Evolutionary conservation across 2,888 invertebrate genomes (phyloP).

Genomic region (Drosophila phalerata): DNA sequence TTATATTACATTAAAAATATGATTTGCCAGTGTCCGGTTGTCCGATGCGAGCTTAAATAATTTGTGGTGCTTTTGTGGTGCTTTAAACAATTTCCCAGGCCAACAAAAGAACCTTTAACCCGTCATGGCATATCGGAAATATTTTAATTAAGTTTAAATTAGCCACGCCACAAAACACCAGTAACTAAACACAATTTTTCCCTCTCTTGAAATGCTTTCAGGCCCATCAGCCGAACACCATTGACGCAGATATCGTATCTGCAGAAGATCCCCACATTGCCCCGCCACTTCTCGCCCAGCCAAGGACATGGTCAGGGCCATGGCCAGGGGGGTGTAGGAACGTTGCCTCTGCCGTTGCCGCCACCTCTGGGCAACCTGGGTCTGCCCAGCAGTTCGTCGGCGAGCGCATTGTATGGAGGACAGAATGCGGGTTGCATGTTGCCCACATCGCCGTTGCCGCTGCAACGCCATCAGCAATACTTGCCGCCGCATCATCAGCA

Average conservation of each 20-base stretch:
- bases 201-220: slow-evolving; percentile 51
- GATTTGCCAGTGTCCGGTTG: slow-evolving; percentile 54
- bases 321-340: slow-evolving; percentile 11
- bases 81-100: slow-evolving; percentile 35
- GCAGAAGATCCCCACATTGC: slow-evolving; percentile 84
- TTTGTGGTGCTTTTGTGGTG: slow-evolving; percentile 37
- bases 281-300: slow-evolving; percentile 84
- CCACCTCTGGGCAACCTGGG: slow-evolving; percentile 51
- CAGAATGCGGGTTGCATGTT: slow-evolving; percentile 71
- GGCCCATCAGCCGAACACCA: slow-evolving; percentile 85
- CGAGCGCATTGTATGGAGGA: slow-evolving; percentile 80
- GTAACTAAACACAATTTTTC: slow-evolving; percentile 47
- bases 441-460: slow-evolving; percentile 84
- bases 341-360: slow-evolving; percentile 43
- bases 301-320: slow-evolving; percentile 27
- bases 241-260: slow-evolving; percentile 84
- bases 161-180: slow-evolving; percentile 67
- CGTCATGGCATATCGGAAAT: slow-evolving; percentile 46
- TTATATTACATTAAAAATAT: slow-evolving; percentile 63
- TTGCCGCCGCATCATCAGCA: slow-evolving; percentile 80
- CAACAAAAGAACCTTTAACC: slow-evolving; percentile 58
- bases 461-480: slow-evolving; percentile 82
- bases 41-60: slow-evolving; percentile 26
- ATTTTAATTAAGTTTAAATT: slow-evolving; percentile 82
- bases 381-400: slow-evolving; percentile 84